A percentile compares a stretch with the other conserved stretches of the same genome.
Evolutionary conservation across 1,140 invertebrate genomes (phyloP).

Genomic region (Nephila pilipes): DNA sequence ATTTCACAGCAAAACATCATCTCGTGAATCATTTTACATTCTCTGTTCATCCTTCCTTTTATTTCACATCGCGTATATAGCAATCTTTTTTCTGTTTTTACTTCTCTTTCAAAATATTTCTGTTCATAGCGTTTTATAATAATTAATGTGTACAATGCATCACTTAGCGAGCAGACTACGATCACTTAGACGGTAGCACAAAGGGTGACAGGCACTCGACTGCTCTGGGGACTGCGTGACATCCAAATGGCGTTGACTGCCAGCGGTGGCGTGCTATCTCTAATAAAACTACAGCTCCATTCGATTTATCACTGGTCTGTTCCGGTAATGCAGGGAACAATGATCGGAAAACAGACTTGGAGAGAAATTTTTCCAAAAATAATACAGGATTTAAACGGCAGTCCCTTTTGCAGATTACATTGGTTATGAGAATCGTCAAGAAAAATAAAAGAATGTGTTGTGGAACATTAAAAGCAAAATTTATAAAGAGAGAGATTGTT

Average conservation of each 20-base stretch:
- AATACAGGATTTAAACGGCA: neutral
- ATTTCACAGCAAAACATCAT: neutral
- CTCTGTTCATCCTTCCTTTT: neutral
- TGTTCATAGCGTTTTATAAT: neutral
- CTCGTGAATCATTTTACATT: neutral
- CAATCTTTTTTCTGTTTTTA: neutral
- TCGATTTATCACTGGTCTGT: neutral
- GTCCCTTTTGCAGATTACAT: too few relatives aligned
- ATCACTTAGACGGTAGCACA: neutral
- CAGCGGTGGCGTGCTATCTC: neutral
- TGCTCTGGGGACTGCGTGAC: neutral
- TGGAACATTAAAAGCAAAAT: too few relatives aligned
- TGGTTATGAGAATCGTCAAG: too few relatives aligned
- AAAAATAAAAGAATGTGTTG: too few relatives aligned
- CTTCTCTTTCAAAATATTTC: neutral
- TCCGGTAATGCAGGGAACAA: neutral
- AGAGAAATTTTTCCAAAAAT: neutral
- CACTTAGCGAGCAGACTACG: neutral
- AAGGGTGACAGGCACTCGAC: neutral
- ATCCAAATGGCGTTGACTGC: neutral
- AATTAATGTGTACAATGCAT: neutral
- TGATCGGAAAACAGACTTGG: neutral
- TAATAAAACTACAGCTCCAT: neutral
- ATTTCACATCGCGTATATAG: neutral
- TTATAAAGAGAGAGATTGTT: too few relatives aligned